Evolutionary conservation across 2,113 vertebrate genomes (phyloP).

Genomic region (Oreamnos americanus): DNA sequence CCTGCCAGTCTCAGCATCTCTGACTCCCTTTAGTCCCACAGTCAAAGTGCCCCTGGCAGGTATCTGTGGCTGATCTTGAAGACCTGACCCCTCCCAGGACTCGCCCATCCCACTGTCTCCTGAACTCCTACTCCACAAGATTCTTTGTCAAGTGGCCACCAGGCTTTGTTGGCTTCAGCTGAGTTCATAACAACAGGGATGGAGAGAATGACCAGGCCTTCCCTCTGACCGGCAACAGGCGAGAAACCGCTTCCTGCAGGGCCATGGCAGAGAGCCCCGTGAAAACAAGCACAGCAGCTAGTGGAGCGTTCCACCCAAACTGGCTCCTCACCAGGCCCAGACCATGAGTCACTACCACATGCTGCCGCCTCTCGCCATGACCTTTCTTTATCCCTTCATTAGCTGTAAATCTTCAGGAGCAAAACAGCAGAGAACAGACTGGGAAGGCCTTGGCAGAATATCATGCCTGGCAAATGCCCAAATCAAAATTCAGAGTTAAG

Average conservation of each 20-base stretch:
- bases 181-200: constrained; percentile 1
- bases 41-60: background rate
- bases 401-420: constrained; percentile 63
- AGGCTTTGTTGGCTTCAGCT: background rate
- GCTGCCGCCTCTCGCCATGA: constrained; percentile 19
- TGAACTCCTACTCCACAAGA: background rate
- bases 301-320: constrained; percentile 25
- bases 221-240: constrained; percentile 10
- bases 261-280: background rate
- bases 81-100: background rate
- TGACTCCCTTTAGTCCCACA: background rate
- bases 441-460: constrained; percentile 54
- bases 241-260: constrained; percentile 34
- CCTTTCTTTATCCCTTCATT: constrained; percentile 69
- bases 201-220: background rate
- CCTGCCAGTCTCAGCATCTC: background rate
- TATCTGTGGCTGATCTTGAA: background rate
- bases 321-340: constrained; percentile 54
- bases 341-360: constrained; percentile 62
- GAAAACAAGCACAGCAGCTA: constrained; percentile 21
- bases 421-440: constrained; percentile 57
- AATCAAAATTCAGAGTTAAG: constrained; percentile 63
- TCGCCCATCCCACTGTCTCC: background rate
- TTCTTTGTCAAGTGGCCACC: constrained; percentile 2
- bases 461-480: constrained; percentile 37